A percentile compares a stretch with the other conserved stretches of the same genome.
These are phyloP conservation scores for fruit fly (Drosophila melanogaster) DNA, from an alignment of 1,140 invertebrate species.

Conservation along the genomic window Release_6_plus_ISO1_MT NT_033777.3:17147001-17147500, in stretches of 20 bases:
- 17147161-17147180: conserved; percentile 94
- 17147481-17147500: conserved; percentile 92
- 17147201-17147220: conserved; percentile 96
- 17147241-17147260: conserved; percentile 91
- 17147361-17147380: too few relatives aligned
- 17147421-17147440: conserved; percentile 96
- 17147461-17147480: conserved; percentile 93
- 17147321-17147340: conserved; percentile 95
- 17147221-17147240: conserved; percentile 93
- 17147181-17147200: conserved; percentile 96
- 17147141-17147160: conserved; percentile 92
- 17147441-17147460: conserved; percentile 94
- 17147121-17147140: conserved; percentile 91
- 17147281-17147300: conserved; percentile 97
- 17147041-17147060: conserved; percentile 89
- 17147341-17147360: conserved; percentile 88
- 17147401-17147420: conserved; percentile 86
- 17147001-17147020: conserved; percentile 92
- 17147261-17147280: conserved; percentile 94
- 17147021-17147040: conserved; percentile 88
- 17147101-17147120: conserved; percentile 94
- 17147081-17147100: conserved; percentile 95
- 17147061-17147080: conserved; percentile 93
- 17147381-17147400: too few relatives aligned
- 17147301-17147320: conserved; percentile 94